Percentiles rank a stretch among this genome's conserved stretches.
Evolutionary conservation across 1,140 invertebrate genomes (phyloP).

Genomic region (Geopemphigus sp.): DNA sequence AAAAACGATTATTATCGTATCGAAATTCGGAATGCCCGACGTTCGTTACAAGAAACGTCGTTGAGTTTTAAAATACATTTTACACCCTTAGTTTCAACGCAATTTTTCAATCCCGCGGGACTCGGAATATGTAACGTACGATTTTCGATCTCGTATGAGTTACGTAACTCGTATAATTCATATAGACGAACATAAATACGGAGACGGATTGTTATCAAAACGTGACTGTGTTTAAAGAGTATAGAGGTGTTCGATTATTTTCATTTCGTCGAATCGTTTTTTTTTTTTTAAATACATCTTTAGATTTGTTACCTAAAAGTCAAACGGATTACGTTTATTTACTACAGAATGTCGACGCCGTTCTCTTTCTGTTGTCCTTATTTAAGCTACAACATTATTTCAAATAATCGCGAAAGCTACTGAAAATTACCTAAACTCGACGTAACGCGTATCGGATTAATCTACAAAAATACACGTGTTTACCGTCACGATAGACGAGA

Average conservation of each 20-base stretch:
- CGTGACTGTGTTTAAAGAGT: background rate
- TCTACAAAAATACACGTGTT: too few relatives aligned
- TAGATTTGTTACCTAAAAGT: background rate
- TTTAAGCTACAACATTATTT: background rate
- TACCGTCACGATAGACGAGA: too few relatives aligned
- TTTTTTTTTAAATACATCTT: constrained; percentile 28
- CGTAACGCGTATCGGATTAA: too few relatives aligned
- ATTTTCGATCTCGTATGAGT: too few relatives aligned
- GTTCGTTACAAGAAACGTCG: too few relatives aligned
- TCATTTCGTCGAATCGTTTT: background rate
- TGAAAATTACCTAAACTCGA: too few relatives aligned
- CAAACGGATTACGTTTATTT: background rate
- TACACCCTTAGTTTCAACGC: background rate
- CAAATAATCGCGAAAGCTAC: too few relatives aligned
- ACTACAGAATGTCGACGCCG: background rate
- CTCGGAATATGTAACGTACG: too few relatives aligned
- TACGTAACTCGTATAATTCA: too few relatives aligned
- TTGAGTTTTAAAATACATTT: too few relatives aligned
- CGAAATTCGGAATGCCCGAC: too few relatives aligned
- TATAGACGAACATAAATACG: constrained; percentile 29
- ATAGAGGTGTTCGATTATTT: background rate
- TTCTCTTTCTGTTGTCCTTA: background rate
- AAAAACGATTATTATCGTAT: too few relatives aligned
- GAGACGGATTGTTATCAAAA: background rate
- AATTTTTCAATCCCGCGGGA: background rate